Conservation (phyloP, 2,113 vertebrate species). For the Equus przewalskii region DNA sequence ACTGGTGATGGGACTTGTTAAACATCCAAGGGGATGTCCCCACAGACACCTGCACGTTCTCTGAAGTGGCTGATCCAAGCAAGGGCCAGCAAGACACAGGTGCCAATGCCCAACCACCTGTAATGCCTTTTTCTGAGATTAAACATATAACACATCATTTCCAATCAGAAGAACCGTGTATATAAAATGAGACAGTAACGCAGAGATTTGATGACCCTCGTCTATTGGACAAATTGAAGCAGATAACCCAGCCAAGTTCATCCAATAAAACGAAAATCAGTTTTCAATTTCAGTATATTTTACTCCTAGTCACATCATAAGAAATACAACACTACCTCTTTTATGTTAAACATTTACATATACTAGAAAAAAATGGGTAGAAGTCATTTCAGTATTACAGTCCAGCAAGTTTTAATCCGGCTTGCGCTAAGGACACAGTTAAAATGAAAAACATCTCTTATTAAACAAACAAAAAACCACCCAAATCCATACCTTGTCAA, state of each 20-base stretch:
- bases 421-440: neutral
- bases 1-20: too few relatives aligned
- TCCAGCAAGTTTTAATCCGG: neutral
- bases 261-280: neutral
- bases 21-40: neutral
- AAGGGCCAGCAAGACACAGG: too few relatives aligned
- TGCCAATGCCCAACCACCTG: neutral
- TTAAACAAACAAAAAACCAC: neutral
- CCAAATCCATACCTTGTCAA: constrained; percentile 93
- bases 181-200: neutral
- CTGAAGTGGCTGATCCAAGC: neutral
- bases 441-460: neutral
- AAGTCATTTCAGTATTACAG: neutral
- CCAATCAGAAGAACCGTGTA: neutral
- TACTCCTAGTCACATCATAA: neutral
- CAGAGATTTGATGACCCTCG: neutral
- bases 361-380: neutral
- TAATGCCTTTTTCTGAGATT: neutral
- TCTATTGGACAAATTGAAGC: neutral
- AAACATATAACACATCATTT: neutral
- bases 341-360: neutral
- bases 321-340: neutral
- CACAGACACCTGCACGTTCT: fast-evolving
- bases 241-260: neutral
- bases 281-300: neutral